Percentiles rank a stretch among this genome's conserved stretches.
Conservation (phyloP, 1,140 invertebrate genomes). For the Drosophila nannoptera region DNA sequence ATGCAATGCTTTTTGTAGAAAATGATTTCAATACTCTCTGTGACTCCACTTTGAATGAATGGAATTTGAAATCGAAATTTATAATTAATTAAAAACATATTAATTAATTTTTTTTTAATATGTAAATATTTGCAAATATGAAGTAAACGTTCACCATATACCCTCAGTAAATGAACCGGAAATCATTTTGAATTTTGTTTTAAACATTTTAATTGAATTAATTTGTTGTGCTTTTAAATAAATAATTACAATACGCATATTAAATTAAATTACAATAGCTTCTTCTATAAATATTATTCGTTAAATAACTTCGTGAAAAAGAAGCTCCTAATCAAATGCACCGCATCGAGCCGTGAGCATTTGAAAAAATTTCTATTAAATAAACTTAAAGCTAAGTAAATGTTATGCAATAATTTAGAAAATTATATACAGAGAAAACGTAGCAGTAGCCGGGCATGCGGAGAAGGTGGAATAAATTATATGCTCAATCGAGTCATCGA, state of each 20-base stretch:
- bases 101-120: too few species aligned
- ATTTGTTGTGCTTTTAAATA: constrained; percentile 71
- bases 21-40: not conserved
- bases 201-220: constrained; percentile 75
- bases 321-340: constrained; percentile 63
- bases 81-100: too few species aligned
- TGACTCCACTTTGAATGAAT: not conserved
- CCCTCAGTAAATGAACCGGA: not conserved
- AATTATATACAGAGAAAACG: constrained; percentile 74
- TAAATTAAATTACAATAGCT: constrained; percentile 75
- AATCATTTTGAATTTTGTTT: constrained; percentile 37
- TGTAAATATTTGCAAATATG: too few species aligned
- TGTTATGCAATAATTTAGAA: constrained; percentile 77
- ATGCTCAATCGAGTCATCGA: constrained; percentile 38
- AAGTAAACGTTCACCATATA: too few species aligned
- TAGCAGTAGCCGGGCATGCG: too few species aligned
- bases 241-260: constrained; percentile 72
- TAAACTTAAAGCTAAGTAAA: constrained; percentile 65
- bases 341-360: constrained; percentile 34
- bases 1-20: constrained; percentile 1
- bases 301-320: constrained; percentile 48
- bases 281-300: constrained; percentile 46
- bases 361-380: constrained; percentile 41
- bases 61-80: not conserved
- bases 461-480: constrained; percentile 60